phyloP scores from a whole-genome alignment of 2,113 vertebrate species.

The Pristiophorus japonicus region DNA sequence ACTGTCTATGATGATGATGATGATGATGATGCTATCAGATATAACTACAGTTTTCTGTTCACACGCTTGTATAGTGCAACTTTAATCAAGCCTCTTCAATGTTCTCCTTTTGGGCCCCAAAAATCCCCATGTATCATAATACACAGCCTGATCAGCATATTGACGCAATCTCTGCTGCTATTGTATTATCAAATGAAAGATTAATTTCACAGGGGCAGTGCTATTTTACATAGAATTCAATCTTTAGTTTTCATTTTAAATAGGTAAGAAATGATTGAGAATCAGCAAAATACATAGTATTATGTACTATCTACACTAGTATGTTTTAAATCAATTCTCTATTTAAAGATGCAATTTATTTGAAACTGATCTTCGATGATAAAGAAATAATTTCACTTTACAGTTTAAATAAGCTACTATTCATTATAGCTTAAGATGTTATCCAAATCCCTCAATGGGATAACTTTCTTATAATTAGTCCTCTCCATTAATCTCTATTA shows the following conservation, averaged over 20 bases:
- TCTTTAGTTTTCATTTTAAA: not conserved
- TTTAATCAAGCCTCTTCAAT: no score
- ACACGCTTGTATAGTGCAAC: no score
- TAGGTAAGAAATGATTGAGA: not conserved
- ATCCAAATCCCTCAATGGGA: not conserved
- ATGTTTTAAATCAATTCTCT: not conserved
- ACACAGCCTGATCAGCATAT: no score
- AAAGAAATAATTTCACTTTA: not conserved
- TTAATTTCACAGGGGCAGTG: no score
- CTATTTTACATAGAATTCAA: not conserved
- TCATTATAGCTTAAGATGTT: not conserved
- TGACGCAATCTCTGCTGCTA: no score
- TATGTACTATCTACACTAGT: not conserved
- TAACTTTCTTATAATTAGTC: not conserved
- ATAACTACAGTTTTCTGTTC: no score
- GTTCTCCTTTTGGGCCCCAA: no score
- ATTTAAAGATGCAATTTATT: not conserved
- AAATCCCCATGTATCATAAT: no score
- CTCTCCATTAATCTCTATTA: not conserved
- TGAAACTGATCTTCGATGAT: no score
- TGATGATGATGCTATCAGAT: no score
- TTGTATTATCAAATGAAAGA: no score
- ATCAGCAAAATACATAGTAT: not conserved
- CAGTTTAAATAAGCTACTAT: not conserved
- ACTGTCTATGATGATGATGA: no score